These are phyloP conservation scores for Ammospiza caudacuta DNA, from an alignment of 2,113 vertebrate species.

Conservation along the genomic window DNA sequence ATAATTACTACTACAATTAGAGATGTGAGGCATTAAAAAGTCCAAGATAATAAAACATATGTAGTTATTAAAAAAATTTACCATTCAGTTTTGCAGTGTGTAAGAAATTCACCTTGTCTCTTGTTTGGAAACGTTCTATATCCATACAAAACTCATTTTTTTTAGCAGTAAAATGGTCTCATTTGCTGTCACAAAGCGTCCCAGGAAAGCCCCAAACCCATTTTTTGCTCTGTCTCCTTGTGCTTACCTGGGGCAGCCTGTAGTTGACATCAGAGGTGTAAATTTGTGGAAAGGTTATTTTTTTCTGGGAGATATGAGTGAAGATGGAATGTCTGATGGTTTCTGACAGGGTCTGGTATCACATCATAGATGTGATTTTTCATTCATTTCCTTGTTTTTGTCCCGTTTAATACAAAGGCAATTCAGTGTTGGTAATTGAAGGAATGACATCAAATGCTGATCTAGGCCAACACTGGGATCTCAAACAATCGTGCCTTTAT, in stretches of 20 bases:
- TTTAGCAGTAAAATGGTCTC: not conserved
- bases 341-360: not conserved
- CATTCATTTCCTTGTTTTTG: not conserved
- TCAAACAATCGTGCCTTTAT: not conserved
- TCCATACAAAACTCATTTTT: not conserved
- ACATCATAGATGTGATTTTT: not conserved
- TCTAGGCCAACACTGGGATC: not conserved
- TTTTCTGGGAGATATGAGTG: not conserved
- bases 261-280: not conserved
- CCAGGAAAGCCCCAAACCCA: not conserved
- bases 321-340: not conserved
- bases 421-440: not conserved
- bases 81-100: not conserved
- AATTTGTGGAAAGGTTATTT: not conserved
- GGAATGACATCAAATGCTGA: constrained; percentile 14
- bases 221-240: not conserved
- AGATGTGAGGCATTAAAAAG: constrained; percentile 53
- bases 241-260: not conserved
- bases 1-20: constrained; percentile 72
- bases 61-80: constrained; percentile 43
- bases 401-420: not conserved
- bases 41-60: constrained; percentile 62
- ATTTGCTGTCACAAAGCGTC: not conserved
- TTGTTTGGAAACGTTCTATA: not conserved
- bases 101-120: constrained; percentile 1